These are phyloP conservation scores for Centropus unirufus DNA, from an alignment of 2,113 vertebrate species.

Conservation along the genomic window DNA sequence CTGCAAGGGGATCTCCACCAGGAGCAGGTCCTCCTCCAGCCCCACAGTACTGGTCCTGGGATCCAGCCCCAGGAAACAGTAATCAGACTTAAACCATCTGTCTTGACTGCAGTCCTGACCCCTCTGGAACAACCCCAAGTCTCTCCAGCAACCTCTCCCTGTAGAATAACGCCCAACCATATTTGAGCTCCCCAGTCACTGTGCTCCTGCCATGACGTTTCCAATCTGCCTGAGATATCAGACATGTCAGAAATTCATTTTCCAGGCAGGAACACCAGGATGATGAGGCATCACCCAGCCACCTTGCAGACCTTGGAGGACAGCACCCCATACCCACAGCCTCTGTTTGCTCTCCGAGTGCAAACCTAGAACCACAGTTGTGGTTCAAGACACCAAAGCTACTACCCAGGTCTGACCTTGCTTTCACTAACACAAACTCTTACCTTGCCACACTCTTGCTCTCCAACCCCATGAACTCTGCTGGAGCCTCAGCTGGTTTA, in stretches of 20 bases:
- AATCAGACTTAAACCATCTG: not conserved
- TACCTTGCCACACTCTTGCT: not conserved
- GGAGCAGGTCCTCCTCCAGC: not conserved
- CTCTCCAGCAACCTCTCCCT: not conserved
- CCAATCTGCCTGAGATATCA: not conserved
- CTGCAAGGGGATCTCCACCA: not conserved
- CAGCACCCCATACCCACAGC: not conserved
- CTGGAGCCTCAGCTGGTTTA: slow-evolving; percentile 6
- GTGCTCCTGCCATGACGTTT: fast-evolving
- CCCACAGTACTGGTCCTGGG: not conserved
- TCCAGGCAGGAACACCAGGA: not conserved
- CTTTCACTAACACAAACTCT: not conserved
- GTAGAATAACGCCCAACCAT: not conserved
- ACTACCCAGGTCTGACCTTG: not conserved
- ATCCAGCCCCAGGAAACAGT: not conserved
- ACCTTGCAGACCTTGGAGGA: not conserved
- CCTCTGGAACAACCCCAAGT: not conserved
- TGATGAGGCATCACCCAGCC: not conserved
- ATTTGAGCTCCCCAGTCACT: not conserved
- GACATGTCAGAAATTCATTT: not conserved
- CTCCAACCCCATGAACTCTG: not conserved
- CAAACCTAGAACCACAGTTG: too few species aligned
- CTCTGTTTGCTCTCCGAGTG: not conserved
- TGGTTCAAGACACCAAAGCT: not conserved
- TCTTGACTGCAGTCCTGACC: not conserved